phyloP scores from a whole-genome alignment of 2,113 vertebrate species.

The Pterophyllum scalare region DNA sequence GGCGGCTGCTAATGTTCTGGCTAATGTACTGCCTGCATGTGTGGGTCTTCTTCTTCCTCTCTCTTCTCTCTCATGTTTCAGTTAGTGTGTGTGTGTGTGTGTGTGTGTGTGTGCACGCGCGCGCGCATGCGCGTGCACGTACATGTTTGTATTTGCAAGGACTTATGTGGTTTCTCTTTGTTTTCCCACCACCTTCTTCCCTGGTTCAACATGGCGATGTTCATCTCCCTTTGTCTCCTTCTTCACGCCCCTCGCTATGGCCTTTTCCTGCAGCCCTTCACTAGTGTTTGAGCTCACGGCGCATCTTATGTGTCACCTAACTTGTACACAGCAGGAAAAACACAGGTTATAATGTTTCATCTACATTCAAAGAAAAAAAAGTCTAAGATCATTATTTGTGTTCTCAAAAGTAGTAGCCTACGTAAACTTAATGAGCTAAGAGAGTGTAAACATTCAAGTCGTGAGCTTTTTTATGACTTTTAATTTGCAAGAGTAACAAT shows the following conservation, averaged over 20 bases:
- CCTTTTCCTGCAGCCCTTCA: conserved; percentile 34
- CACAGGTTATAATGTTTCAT: neutral
- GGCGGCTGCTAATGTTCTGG: conserved; percentile 69
- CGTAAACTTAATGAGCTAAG: neutral
- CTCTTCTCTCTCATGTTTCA: neutral
- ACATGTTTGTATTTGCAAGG: conserved; percentile 21
- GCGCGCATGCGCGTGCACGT: neutral
- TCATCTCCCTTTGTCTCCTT: conserved; percentile 43
- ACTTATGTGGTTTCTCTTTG: conserved; percentile 29
- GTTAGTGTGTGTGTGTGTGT: neutral
- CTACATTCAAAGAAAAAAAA: neutral
- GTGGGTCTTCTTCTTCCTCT: conserved; percentile 17
- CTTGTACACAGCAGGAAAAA: neutral
- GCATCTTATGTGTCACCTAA: neutral
- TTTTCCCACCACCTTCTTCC: conserved; percentile 41
- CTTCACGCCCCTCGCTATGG: conserved; percentile 5
- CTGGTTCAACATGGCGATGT: conserved; percentile 27
- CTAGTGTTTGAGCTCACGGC: conserved; percentile 4
- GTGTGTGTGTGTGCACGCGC: neutral
- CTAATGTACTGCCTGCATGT: conserved; percentile 65
- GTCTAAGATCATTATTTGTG: neutral
- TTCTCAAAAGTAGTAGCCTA: neutral
- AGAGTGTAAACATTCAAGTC: neutral
- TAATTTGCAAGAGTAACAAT: conserved; percentile 6
- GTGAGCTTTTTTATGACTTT: neutral